Base-by-base conservation (phyloP, 2,113 vertebrate species). In the Misgurnus mizolepis region DNA sequence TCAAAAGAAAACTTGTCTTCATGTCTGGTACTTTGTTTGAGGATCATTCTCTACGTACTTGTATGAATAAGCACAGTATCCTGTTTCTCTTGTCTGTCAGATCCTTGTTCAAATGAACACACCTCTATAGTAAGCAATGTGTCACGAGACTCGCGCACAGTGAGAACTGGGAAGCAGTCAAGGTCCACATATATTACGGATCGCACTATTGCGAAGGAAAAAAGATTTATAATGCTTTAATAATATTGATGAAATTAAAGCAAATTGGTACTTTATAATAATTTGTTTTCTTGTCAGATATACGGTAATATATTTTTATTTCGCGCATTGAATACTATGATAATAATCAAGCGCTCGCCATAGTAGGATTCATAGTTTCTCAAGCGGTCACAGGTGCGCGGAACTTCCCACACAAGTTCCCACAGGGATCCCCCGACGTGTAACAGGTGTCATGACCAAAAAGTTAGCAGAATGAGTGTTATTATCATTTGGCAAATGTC, bases 81-180 rank as follows among this genome's bases (percentile, higher is more conserved):
- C 92, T 90, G 92, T 86, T 93, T 80, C 85, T 82, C 78, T 83
- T 83, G 83, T 86, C 66, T 83, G 50, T 68, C 64, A 68, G 80
- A 83, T 88, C 88, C 90, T 88, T 91, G 86, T 86, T 85, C 68
- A 90, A 90, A 90, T 84, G 65, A 89, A 84, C 89, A 88, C 91
- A 88, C 92, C 88, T 88, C 80, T 70, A 27, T 34, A 82, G 69
- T 82, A 80, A 87, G 84, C 81, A 61, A 53, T 64, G 70, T 85
- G 91, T 93, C 92, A 94, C 89, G 87, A 89, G 91, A 91, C 8
- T 49, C 53, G 53, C 70, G 82, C 49, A 73, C 55, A 77, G 90
- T 87, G 15, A 11, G 79, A 85, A 0, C 45, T 86, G 10, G 12
- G 79, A 85, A 0, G 49, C 69, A 75, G 73, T 18, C 74, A 83